Evolutionary conservation across 2,888 invertebrate species (phyloP).

Genomic region (Seira ritae): DNA sequence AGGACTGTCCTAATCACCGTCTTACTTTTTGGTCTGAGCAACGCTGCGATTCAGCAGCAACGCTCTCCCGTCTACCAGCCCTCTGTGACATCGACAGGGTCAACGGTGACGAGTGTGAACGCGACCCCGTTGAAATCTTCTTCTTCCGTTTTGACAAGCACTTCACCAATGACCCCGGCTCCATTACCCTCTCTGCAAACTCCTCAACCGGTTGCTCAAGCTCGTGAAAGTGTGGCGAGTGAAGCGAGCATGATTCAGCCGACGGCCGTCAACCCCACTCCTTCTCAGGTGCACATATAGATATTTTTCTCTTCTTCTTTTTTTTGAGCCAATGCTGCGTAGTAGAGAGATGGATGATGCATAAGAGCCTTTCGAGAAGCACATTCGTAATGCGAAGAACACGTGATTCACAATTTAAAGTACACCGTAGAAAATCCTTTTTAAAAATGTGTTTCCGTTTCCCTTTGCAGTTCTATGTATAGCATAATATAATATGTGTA

Average conservation of each 20-base stretch:
- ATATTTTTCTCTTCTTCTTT: too few relatives aligned
- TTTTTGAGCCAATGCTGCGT: too few relatives aligned
- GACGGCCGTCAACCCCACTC: constrained; percentile 43
- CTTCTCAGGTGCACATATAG: constrained; percentile 48
- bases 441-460: too few relatives aligned
- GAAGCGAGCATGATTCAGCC: constrained; percentile 51
- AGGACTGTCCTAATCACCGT: constrained; percentile 44
- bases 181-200: neutral
- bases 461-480: too few relatives aligned
- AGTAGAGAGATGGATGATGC: too few relatives aligned
- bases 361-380: too few relatives aligned
- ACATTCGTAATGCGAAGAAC: too few relatives aligned
- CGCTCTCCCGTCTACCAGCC: constrained; percentile 66
- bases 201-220: constrained; percentile 56
- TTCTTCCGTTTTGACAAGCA: neutral
- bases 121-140: constrained; percentile 17
- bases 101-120: constrained; percentile 23
- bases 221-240: constrained; percentile 56
- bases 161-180: constrained; percentile 39
- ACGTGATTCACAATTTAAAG: too few relatives aligned
- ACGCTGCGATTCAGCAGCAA: constrained; percentile 56
- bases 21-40: constrained; percentile 51
- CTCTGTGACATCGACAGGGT: constrained; percentile 42
- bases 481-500: too few relatives aligned
- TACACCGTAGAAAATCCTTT: too few relatives aligned